These are phyloP conservation scores for Tuta absoluta DNA, from an alignment of 2,888 invertebrate species.

Conservation along the genomic window DNA sequence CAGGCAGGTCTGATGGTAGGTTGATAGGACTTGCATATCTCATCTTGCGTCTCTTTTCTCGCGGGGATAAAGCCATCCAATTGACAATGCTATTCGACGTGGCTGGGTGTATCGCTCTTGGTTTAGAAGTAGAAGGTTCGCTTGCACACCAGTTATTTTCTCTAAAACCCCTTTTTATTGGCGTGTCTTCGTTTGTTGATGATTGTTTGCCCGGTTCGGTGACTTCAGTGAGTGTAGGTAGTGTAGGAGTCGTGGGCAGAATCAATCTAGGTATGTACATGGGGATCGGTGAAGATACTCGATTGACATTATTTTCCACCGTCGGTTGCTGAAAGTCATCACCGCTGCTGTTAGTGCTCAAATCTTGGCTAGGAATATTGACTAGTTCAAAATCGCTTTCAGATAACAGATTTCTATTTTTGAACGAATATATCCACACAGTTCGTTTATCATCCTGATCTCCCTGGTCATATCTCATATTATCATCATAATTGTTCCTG, in stretches of 20 bases:
- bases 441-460: conserved; percentile 50
- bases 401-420: conserved; percentile 56
- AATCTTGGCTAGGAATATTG: conserved; percentile 47
- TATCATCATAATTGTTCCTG: conserved; percentile 32
- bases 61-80: conserved; percentile 61
- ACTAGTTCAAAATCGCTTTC: conserved; percentile 50
- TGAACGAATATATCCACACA: conserved; percentile 67
- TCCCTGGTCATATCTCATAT: conserved; percentile 43
- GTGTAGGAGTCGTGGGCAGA: conserved; percentile 51
- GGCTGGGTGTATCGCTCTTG: conserved; percentile 33
- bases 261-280: conserved; percentile 58
- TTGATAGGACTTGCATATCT: conserved; percentile 26
- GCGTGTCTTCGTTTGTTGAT: conserved; percentile 36
- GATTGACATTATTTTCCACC: conserved; percentile 44
- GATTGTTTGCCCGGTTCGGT: conserved; percentile 52
- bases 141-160: conserved; percentile 54
- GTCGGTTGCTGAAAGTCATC: conserved; percentile 34
- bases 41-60: conserved; percentile 51
- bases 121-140: conserved; percentile 28
- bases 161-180: conserved; percentile 34
- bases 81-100: conserved; percentile 46
- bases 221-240: conserved; percentile 68
- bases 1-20: neutral
- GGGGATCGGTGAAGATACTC: conserved; percentile 59
- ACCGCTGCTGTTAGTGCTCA: conserved; percentile 37